Percentiles rank a stretch among this genome's conserved stretches.
Evolutionary conservation across 2,888 invertebrate genomes (phyloP).

Genomic region (Patella caerulea): DNA sequence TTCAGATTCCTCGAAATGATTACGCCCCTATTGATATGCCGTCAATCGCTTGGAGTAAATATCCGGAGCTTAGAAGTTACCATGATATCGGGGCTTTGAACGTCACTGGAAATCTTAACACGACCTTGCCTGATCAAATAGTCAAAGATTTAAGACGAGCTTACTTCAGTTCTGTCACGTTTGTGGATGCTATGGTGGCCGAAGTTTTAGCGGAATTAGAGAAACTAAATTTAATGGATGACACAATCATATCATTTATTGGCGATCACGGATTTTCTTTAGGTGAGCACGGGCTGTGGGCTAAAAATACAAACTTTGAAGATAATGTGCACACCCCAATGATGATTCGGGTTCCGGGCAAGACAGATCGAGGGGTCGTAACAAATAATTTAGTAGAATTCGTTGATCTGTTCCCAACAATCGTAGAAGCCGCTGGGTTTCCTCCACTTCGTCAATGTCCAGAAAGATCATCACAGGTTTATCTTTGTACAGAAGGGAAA

Average conservation of each 20-base stretch:
- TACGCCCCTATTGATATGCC: conserved; percentile 19
- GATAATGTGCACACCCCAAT: conserved; percentile 50
- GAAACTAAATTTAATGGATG: conserved; percentile 31
- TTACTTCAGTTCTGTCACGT: conserved; percentile 28
- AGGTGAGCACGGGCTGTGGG: conserved; percentile 45
- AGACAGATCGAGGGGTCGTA: conserved; percentile 22
- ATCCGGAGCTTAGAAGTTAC: conserved; percentile 17
- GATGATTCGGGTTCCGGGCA: conserved; percentile 45
- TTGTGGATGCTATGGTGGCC: conserved; percentile 42
- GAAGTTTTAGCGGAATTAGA: conserved; percentile 38
- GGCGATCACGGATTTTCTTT: conserved; percentile 49
- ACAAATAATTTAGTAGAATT: too few relatives aligned
- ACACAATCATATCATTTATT: conserved; percentile 42
- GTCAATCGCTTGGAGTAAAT: conserved; percentile 12
- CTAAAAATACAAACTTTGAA: conserved; percentile 54
- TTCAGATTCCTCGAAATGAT: conserved; percentile 19
- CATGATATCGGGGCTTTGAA: conserved; percentile 28
- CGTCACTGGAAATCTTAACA: conserved; percentile 24
- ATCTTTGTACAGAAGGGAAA: conserved; percentile 36
- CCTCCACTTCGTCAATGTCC: conserved; percentile 19
- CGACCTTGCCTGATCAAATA: conserved; percentile 30
- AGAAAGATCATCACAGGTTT: conserved; percentile 21
- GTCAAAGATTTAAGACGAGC: conserved; percentile 26
- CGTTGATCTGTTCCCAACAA: too few relatives aligned
- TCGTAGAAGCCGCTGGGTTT: too few relatives aligned